Evolutionary conservation across 2,113 vertebrate species (phyloP), one percentile per base, ranked within the genome.

Genomic region (Athene cunicularia): DNA sequence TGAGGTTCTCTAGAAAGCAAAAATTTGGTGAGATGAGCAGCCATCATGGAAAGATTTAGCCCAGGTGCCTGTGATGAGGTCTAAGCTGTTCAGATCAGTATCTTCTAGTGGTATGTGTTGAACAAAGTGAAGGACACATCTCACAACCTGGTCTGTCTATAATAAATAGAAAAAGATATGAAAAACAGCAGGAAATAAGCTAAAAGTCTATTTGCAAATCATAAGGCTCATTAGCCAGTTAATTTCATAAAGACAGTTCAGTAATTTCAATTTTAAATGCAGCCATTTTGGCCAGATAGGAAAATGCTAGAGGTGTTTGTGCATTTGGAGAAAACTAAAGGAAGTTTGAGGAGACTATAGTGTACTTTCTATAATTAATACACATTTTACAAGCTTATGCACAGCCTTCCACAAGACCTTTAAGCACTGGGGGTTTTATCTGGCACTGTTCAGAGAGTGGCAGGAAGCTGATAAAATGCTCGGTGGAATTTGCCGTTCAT

Each of bases 401-500:
- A 87, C 68, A 94, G 95, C 84, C 86, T 98, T 97, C 97, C 93
- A 93, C 86, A 85, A 97, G 97, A 97, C 92, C 77, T 98, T 97
- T 97, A 95, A 92, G 77, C 81, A 63, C 39, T 94, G 76, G 37
- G 75, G 71, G 37, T 94, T 96, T 98, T 98, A 97, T 96, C 96
- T 98, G 88, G 80, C 90, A 39, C 80, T 79, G 92, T 70, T 97
- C 86, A 97, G 87, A 94, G 92, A 96, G 95, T 83, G 95, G 80
- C 83, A 95, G 95, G 73, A 96, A 97, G 95, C 95, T 97, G 98
- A 98, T 98, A 98, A 98, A 98, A 98, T 12, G 20, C 97, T 97
- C 96, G 52, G 87, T 77, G 97, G 97, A 97, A 97, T 98, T 98
- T 95, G 58, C 71, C 53, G 75, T 97, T 98, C 97, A 95, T 98